These are phyloP conservation scores for Lipophrys pholis DNA, from an alignment of 2,113 vertebrate species.

Conservation along the genomic window DNA sequence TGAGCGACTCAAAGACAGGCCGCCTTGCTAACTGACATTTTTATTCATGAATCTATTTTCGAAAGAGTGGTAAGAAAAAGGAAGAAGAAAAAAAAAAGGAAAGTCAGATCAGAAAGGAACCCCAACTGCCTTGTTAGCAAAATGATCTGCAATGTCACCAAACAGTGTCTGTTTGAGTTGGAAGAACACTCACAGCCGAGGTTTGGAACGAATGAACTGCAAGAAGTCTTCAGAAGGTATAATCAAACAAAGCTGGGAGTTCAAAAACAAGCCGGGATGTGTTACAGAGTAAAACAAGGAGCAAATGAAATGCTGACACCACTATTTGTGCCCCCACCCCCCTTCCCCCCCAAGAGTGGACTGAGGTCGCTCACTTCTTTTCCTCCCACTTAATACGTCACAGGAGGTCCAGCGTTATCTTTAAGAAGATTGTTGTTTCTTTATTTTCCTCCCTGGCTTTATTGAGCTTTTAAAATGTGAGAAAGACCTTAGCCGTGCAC, in stretches of 20 bases:
- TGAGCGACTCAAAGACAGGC: slow-evolving; percentile 1
- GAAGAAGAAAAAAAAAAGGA: slow-evolving; percentile 33
- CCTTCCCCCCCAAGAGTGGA: slow-evolving; percentile 1
- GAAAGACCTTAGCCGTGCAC: slow-evolving; percentile 19
- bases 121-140: slow-evolving; percentile 34
- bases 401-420: slow-evolving; percentile 34
- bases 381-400: slow-evolving; percentile 35
- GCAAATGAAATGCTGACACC: slow-evolving; percentile 62
- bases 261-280: slow-evolving; percentile 54
- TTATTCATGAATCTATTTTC: slow-evolving; percentile 2
- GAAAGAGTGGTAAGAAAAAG: slow-evolving; percentile 1
- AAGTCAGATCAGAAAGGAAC: neutral
- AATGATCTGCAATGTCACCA: slow-evolving; percentile 41
- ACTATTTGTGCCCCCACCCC: slow-evolving; percentile 35
- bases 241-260: slow-evolving; percentile 47
- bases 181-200: slow-evolving; percentile 48
- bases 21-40: slow-evolving; percentile 6
- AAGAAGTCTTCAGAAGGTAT: slow-evolving; percentile 54
- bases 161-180: slow-evolving; percentile 39
- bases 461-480: slow-evolving; percentile 17
- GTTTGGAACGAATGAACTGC: slow-evolving; percentile 47
- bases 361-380: slow-evolving; percentile 30
- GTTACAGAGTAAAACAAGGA: slow-evolving; percentile 57
- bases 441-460: slow-evolving; percentile 15
- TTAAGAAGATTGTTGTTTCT: slow-evolving; percentile 45